These are phyloP conservation scores for Hylia prasina DNA, from an alignment of 2,113 vertebrate species.

Conservation along the genomic window DNA sequence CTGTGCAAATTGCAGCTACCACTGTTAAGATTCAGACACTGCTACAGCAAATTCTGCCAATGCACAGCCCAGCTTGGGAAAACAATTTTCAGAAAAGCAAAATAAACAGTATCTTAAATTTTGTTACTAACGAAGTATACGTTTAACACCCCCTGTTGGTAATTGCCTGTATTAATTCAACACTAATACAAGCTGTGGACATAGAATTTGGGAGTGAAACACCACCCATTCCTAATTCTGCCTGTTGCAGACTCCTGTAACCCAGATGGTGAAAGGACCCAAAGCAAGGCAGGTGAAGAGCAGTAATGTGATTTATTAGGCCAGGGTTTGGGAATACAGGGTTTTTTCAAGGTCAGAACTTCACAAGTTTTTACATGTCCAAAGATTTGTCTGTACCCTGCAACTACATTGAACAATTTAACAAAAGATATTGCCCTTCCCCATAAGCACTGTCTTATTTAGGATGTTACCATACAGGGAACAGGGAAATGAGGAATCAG, in stretches of 20 bases:
- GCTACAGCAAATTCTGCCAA: background rate
- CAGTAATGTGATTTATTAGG: background rate
- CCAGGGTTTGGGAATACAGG: background rate
- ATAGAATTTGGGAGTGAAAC: background rate
- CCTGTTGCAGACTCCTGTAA: background rate
- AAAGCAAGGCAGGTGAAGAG: background rate
- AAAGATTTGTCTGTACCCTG: background rate
- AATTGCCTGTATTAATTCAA: background rate
- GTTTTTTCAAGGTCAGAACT: background rate
- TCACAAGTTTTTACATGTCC: background rate
- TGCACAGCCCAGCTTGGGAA: background rate
- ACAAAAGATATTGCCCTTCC: background rate
- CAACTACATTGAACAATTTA: rapidly evolving
- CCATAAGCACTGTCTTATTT: background rate
- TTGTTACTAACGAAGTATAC: background rate
- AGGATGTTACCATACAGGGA: background rate
- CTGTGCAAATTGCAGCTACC: constrained; percentile 54
- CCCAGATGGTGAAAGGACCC: background rate
- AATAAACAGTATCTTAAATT: background rate
- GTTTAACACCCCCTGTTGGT: background rate
- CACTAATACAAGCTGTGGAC: background rate
- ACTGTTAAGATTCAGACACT: background rate
- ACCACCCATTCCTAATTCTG: background rate
- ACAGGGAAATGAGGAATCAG: rapidly evolving
- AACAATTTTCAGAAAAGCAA: background rate